Evolutionary conservation across 2,113 vertebrate species (phyloP), one percentile per base, ranked within the genome.

Genomic region (Acinonyx jubatus): DNA sequence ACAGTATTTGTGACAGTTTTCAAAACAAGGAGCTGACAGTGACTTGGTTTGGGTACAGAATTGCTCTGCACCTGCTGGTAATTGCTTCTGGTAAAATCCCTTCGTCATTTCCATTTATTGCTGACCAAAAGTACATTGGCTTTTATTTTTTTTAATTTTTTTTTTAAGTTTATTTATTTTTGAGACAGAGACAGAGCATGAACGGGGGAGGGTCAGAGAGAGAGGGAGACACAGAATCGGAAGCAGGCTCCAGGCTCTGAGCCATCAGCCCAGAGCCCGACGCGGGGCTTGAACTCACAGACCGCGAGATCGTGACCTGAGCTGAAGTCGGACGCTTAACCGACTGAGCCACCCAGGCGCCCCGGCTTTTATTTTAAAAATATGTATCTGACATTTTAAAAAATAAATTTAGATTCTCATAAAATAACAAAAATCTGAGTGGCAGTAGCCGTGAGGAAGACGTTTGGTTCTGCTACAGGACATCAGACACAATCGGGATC

Each of bases 1-100:
- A 87, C 19, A 94, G 1, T 71, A 81, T 81, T 91, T 96, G 38
- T 97, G 71, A 89, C 33, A 90, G 0, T 95, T 96, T 95, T 96
- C 33, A 85, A 89, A 97, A 66, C 63, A 76, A 11, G 74, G 93
- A 81, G 41, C 13, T 12, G 6, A 18, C 12, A 69, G 10, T 52
- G 79, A 41, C 1, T 79, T 79, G 50, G 41, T 52, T 92, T 74
- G 48, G 78, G 38, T 83, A 7, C 31, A 78, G 48, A 89, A 79
- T 50, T 63, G 65, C 57, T 89, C 81, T n/a, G 21, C 57, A 74
- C 2, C 2, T 92, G 9, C 25, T 79, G 69, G 31, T 68, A 81
- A 50, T 82, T 86, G 21, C 36, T 87, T 66, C 36, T 76, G 45
- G 11, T 76, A 93, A 31, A 93, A 31, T 69, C 11, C 14, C 5